Percentiles rank a stretch among this genome's conserved stretches.
phyloP scores from a whole-genome alignment of 2,113 vertebrate genomes.

The Aldabrachelys gigantea region DNA sequence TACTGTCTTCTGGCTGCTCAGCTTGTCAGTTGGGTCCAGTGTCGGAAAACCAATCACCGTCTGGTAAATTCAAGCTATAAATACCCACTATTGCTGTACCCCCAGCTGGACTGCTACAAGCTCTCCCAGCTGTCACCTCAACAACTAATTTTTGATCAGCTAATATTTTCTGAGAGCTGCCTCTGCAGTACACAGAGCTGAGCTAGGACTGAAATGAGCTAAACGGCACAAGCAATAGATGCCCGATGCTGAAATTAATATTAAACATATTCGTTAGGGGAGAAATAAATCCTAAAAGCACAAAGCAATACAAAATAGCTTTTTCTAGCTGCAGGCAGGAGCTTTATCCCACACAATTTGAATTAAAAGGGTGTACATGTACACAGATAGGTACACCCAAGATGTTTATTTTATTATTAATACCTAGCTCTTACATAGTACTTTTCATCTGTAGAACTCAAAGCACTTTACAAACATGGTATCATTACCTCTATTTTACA shows the following conservation, averaged over 20 bases:
- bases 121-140: background rate
- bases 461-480: background rate
- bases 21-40: fast-evolving
- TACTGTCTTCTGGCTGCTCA: background rate
- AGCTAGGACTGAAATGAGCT: background rate
- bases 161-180: background rate
- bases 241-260: fast-evolving
- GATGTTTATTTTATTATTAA: background rate
- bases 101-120: background rate
- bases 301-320: background rate
- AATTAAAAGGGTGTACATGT: background rate
- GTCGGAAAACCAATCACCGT: background rate
- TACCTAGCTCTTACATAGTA: background rate
- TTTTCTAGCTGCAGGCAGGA: background rate
- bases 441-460: background rate
- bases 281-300: background rate
- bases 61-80: background rate
- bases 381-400: background rate
- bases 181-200: background rate
- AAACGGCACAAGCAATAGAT: fast-evolving
- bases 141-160: background rate
- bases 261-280: background rate
- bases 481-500: background rate
- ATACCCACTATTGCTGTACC: background rate
- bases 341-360: background rate